These are phyloP conservation scores for Neotoxoptera formosana DNA, from an alignment of 1,140 invertebrate genomes.

Conservation along the genomic window DNA sequence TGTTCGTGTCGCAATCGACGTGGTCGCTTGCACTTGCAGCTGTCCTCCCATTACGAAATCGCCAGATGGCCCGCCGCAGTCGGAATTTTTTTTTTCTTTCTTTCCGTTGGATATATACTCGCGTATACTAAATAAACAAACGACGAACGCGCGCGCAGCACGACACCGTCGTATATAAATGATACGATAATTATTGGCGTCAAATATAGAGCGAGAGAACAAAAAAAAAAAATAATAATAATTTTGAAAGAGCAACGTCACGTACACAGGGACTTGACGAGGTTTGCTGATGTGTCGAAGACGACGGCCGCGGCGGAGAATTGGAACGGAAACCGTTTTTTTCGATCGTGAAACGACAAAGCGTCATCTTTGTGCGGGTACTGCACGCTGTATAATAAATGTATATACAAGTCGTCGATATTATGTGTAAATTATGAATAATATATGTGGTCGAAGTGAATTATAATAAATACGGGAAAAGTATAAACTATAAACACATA, in stretches of 20 bases:
- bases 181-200: not conserved
- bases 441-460: not conserved
- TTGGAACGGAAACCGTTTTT: not conserved
- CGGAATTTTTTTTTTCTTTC: not conserved
- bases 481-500: not conserved
- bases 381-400: not conserved
- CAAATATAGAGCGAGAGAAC: not conserved
- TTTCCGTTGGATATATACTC: not conserved
- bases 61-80: constrained; percentile 42
- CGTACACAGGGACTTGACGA: not conserved
- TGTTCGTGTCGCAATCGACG: constrained; percentile 18
- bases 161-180: not conserved
- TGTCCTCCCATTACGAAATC: constrained; percentile 41
- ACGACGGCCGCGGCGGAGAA: not conserved
- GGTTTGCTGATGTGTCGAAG: not conserved
- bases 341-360: not conserved
- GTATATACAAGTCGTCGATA: not conserved
- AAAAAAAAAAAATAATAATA: not conserved
- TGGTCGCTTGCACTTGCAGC: constrained; percentile 28
- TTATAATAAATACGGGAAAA: not conserved
- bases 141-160: not conserved
- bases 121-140: not conserved
- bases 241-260: not conserved
- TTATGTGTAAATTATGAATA: not conserved
- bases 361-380: not conserved